A percentile compares a stretch with the other conserved stretches of the same genome.
These are phyloP conservation scores for Congeria kusceri DNA, from an alignment of 2,888 invertebrate genomes.

Conservation along the genomic window DNA sequence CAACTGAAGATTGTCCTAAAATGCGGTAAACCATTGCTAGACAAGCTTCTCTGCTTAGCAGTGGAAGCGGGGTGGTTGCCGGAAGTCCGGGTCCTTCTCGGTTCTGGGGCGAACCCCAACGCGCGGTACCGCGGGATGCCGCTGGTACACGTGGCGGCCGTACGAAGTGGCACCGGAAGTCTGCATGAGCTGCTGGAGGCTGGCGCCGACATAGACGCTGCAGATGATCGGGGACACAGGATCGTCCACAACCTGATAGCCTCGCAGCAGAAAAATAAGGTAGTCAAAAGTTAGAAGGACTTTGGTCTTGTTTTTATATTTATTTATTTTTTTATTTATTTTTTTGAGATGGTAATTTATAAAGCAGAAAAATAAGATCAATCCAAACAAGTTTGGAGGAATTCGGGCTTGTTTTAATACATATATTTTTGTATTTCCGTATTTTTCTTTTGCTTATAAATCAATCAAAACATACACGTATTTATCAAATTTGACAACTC, in stretches of 20 bases:
- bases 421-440: no score
- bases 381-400: no score
- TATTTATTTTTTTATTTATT: no score
- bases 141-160: constrained; percentile 58
- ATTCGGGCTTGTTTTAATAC: no score
- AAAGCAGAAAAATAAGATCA: no score
- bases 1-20: neutral
- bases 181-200: constrained; percentile 43
- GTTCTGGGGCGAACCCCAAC: constrained; percentile 57
- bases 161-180: constrained; percentile 41
- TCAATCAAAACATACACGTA: no score
- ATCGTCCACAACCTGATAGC: constrained; percentile 48
- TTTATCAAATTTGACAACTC: no score
- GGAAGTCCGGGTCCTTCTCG: constrained; percentile 36
- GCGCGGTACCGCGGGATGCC: constrained; percentile 57
- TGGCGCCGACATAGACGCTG: constrained; percentile 51
- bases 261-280: constrained; percentile 53
- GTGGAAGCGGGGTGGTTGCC: constrained; percentile 43
- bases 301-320: no score
- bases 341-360: no score
- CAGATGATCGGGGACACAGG: constrained; percentile 50
- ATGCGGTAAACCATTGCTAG: constrained; percentile 38
- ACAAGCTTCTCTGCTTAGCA: constrained; percentile 61
- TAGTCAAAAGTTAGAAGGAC: constrained; percentile 14
- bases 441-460: no score